phyloP scores from a whole-genome alignment of 1,140 invertebrate species.

The Tetranychus urticae region DNA sequence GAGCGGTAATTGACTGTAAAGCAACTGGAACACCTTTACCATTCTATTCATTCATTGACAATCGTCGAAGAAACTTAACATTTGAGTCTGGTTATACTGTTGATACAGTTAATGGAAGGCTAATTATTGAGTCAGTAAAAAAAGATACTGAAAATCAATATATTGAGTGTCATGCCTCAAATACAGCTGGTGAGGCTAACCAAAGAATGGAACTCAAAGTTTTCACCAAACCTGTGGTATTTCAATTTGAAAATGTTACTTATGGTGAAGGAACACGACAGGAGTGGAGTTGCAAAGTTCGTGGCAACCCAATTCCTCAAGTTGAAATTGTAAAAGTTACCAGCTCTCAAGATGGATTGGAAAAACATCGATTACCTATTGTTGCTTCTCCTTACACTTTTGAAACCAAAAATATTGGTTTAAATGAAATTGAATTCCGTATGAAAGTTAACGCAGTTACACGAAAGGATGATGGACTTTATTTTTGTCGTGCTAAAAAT shows the following conservation, averaged over 20 bases:
- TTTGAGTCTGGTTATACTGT: conserved; percentile 40
- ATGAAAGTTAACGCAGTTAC: conserved; percentile 15
- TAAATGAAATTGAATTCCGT: not conserved
- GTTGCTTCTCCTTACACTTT: not conserved
- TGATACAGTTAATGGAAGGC: conserved; percentile 28
- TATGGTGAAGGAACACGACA: conserved; percentile 34
- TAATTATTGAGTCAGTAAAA: conserved; percentile 48
- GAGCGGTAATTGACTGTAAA: conserved; percentile 41
- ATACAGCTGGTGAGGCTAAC: conserved; percentile 40
- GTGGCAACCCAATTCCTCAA: conserved; percentile 45
- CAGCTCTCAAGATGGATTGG: not conserved
- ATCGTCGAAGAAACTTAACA: conserved; percentile 29
- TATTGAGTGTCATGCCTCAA: conserved; percentile 57
- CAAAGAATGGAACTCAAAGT: conserved; percentile 28
- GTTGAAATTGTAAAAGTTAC: conserved; percentile 35
- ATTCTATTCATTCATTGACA: conserved; percentile 44
- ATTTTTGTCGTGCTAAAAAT: conserved; percentile 61
- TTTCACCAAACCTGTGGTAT: conserved; percentile 39
- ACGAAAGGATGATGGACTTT: conserved; percentile 56
- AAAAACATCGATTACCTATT: not conserved
- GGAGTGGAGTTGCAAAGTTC: conserved; percentile 42
- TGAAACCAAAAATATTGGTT: not conserved
- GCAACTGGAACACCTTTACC: conserved; percentile 58
- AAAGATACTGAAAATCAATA: conserved; percentile 42
- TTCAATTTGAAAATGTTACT: conserved; percentile 46